Evolutionary conservation across 2,113 vertebrate genomes (phyloP), one percentile per base, ranked within the genome.

Genomic region (Polypterus senegalus): DNA sequence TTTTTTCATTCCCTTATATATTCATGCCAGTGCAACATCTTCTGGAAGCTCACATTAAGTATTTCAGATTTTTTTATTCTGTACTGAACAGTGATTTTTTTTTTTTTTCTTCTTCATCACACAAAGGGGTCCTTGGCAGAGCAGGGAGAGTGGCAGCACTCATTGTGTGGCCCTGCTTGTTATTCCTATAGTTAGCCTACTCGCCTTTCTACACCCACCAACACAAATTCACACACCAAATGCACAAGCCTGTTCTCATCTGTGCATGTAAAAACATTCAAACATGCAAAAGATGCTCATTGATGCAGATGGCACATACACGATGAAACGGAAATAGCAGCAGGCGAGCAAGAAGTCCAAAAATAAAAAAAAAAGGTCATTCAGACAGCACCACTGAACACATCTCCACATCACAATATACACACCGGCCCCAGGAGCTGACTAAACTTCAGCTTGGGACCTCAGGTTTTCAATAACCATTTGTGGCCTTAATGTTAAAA

Each of bases 151-250:
- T 55, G 54, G 54, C 9, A 8, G 54, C 54, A 5, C 4, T 27
- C 9, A 55, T 55, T 55, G 54, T 55, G 54, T 5, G 43, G 54
- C 54, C 54, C 54, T 55, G 54, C 54, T 55, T 55, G 54, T 8
- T 55, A 55, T 55, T 55, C 54, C 54, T 52, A 10, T 10, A 52
- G 51, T 52, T 7, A 52, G 10, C 2, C 10, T 7, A 10, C 51
- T 10, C 10, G 51, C 51, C 51, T 52, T 52, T 10, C 51, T 10
- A 52, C 11, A 49, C 5, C 5, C 61, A 4, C 43, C 52, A n/a
- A 5, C 59, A 49, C 51, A 61, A 59, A 68, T 62, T 59, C 46
- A 59, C 63, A 68, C 52, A 61, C 60, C 60, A 54, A 62, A 49
- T 11, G 51, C 54, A 63, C 11, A 49, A 45, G 11, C 43, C 7